A percentile compares a stretch with the other conserved stretches of the same genome.
phyloP scores from a whole-genome alignment of 2,888 invertebrate genomes.

The Hydriomena furcata region DNA sequence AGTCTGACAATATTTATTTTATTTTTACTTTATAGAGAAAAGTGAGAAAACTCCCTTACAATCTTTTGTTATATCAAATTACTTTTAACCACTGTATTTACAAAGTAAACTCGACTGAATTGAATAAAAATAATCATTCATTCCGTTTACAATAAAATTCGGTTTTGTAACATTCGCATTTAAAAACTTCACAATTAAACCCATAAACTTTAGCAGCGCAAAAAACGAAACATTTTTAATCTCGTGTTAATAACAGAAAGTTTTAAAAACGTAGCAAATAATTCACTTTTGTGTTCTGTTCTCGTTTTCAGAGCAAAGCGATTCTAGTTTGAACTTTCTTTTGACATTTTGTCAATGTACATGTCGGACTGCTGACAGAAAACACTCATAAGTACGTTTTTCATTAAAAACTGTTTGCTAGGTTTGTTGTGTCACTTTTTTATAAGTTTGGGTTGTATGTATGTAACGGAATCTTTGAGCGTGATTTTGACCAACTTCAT shows the following conservation, averaged over 20 bases:
- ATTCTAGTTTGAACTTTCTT: constrained; percentile 14
- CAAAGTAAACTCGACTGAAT: no score
- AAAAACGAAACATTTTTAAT: constrained; percentile 15
- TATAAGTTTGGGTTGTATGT: no score
- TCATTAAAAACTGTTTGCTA: no score
- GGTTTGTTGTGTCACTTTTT: no score
- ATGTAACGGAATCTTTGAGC: no score
- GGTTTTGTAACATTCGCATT: constrained; percentile 1
- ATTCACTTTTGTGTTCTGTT: constrained; percentile 3
- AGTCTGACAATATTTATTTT: no score
- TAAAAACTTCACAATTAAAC: constrained; percentile 5
- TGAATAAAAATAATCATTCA: constrained; percentile 1
- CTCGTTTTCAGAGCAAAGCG: constrained; percentile 6
- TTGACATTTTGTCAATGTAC: constrained; percentile 19
- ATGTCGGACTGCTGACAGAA: neutral
- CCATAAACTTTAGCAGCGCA: neutral
- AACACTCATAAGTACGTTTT: neutral
- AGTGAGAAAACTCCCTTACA: no score
- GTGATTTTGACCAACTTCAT: no score
- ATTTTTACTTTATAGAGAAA: no score
- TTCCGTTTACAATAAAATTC: neutral
- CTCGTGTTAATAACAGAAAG: constrained; percentile 9
- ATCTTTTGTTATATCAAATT: no score
- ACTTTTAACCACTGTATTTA: no score
- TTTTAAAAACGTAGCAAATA: constrained; percentile 6